These are phyloP conservation scores for Pseudorhombus dupliciocellatus DNA, from an alignment of 2,113 vertebrate species.

Conservation along the genomic window DNA sequence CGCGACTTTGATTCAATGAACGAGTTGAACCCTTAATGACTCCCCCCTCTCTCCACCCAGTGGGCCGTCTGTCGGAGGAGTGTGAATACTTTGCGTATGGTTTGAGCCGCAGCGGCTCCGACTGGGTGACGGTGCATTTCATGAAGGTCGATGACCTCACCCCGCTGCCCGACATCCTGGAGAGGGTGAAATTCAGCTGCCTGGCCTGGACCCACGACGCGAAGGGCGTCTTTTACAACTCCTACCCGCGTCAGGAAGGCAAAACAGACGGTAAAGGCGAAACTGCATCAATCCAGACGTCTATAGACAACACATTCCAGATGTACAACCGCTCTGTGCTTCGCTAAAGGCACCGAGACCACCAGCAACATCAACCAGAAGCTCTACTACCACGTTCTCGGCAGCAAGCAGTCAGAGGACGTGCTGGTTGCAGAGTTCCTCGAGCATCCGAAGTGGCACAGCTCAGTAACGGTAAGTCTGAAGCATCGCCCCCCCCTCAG, in stretches of 20 bases:
- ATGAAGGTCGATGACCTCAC: slow-evolving; percentile 74
- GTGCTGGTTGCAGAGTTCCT: slow-evolving; percentile 82
- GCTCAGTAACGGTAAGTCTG: slow-evolving; percentile 69
- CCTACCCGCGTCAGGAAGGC: slow-evolving; percentile 77
- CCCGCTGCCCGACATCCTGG: slow-evolving; percentile 74
- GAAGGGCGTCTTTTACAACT: slow-evolving; percentile 82
- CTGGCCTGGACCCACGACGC: slow-evolving; percentile 83
- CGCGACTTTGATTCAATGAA: accelerated
- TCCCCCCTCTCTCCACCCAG: slow-evolving; percentile 44
- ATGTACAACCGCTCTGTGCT: neutral
- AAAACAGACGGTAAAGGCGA: slow-evolving; percentile 75
- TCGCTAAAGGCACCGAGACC: slow-evolving; percentile 78
- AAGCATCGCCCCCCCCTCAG: no score
- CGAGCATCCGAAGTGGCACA: slow-evolving; percentile 81
- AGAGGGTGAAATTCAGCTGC: slow-evolving; percentile 84
- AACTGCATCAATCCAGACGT: neutral
- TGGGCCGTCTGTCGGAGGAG: slow-evolving; percentile 81
- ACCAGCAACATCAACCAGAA: slow-evolving; percentile 82
- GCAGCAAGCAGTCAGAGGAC: slow-evolving; percentile 79
- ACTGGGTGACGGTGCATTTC: slow-evolving; percentile 81
- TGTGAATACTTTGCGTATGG: slow-evolving; percentile 82
- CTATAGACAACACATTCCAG: neutral
- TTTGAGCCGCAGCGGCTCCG: slow-evolving; percentile 80
- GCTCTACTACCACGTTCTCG: slow-evolving; percentile 81
- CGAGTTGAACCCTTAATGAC: neutral